A percentile compares a stretch with the other conserved stretches of the same genome.
Conservation (phyloP, 2,113 vertebrate genomes). For the Perognathus longimembris region DNA sequence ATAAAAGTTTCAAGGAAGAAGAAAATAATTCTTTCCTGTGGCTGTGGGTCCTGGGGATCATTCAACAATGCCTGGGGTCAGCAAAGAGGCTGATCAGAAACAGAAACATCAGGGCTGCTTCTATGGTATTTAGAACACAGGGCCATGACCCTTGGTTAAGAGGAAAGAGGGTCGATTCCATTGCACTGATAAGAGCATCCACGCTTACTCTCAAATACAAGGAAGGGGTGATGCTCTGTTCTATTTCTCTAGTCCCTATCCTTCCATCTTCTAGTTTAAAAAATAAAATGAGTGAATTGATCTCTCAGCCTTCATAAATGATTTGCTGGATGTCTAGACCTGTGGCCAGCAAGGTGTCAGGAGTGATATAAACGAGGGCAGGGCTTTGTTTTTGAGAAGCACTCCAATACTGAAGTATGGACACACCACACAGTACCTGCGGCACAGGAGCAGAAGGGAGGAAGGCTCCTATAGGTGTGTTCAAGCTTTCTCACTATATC, state of each 20-base stretch:
- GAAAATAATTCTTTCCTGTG: background rate
- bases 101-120: background rate
- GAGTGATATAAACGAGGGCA: background rate
- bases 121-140: background rate
- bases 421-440: background rate
- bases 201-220: background rate
- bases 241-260: background rate
- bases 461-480: too few species aligned
- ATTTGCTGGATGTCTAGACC: background rate
- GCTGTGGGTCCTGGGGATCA: too few species aligned
- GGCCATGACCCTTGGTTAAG: background rate
- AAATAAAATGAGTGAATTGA: background rate
- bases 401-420: background rate
- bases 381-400: background rate
- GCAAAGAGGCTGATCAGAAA: background rate
- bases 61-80: background rate
- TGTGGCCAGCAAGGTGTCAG: background rate
- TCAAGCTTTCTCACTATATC: background rate
- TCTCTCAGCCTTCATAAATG: background rate
- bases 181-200: background rate
- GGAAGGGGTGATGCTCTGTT: background rate
- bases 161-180: background rate
- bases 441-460: background rate
- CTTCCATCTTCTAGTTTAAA: background rate
- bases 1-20: conserved; percentile 30